These are phyloP conservation scores for Brachionus calyciflorus DNA, from an alignment of 1,140 invertebrate genomes.

Conservation along the genomic window DNA sequence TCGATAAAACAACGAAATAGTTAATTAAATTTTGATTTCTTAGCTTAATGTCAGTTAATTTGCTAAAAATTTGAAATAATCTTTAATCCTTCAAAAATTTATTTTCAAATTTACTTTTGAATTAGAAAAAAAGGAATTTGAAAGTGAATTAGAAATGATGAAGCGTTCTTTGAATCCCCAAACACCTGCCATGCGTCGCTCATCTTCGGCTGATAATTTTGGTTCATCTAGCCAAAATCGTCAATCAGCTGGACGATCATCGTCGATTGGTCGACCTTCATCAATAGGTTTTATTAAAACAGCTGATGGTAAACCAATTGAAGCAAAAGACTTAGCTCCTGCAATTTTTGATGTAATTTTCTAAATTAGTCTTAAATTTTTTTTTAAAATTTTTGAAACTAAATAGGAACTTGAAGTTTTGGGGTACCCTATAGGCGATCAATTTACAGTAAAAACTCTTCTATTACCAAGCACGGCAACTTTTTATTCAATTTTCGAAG, in stretches of 20 bases:
- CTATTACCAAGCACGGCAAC: slow-evolving; percentile 12
- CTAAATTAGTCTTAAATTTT: background rate
- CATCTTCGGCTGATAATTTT: slow-evolving; percentile 31
- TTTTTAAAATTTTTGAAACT: too few relatives aligned
- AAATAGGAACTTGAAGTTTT: background rate
- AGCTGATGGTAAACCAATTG: background rate
- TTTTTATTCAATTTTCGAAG: slow-evolving; percentile 39
- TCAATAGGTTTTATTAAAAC: slow-evolving; percentile 1
- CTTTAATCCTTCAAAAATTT: background rate
- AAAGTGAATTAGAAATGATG: background rate
- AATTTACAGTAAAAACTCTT: slow-evolving; percentile 7
- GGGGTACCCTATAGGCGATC: background rate
- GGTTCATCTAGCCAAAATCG: background rate
- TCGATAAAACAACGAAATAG: too few relatives aligned
- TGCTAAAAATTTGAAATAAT: too few relatives aligned
- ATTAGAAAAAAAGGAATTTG: background rate
- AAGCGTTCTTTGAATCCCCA: background rate
- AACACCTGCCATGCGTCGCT: background rate
- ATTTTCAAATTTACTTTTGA: background rate
- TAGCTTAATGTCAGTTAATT: background rate
- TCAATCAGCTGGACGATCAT: background rate
- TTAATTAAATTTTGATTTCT: background rate
- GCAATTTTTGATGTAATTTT: background rate
- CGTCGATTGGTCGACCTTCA: slow-evolving; percentile 1
- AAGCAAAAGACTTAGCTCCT: slow-evolving; percentile 6